Conservation (phyloP, 1,140 invertebrate species). For the Lepidurus arcticus region DNA sequence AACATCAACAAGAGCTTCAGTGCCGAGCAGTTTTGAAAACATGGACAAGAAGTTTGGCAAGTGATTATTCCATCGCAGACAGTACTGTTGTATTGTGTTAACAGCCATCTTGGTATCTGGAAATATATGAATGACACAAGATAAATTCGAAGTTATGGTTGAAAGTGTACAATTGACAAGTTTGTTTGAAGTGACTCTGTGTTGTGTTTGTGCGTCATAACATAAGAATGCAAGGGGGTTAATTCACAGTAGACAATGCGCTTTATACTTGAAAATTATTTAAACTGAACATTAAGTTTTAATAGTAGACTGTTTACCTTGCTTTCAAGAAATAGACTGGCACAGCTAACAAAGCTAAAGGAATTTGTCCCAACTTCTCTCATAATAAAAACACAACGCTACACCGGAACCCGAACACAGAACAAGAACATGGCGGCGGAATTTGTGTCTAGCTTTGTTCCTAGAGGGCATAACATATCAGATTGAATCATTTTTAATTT, state of each 20-base stretch:
- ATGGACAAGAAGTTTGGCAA: conserved; percentile 81
- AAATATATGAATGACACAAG: neutral
- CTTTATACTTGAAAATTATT: too few species aligned
- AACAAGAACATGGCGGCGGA: neutral
- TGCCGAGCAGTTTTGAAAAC: conserved; percentile 69
- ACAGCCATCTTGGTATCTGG: neutral
- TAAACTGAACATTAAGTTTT: too few species aligned
- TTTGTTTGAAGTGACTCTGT: neutral
- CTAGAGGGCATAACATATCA: neutral
- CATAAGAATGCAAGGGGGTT: too few species aligned
- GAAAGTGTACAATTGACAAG: neutral
- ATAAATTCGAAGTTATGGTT: neutral
- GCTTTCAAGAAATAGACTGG: neutral
- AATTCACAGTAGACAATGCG: too few species aligned
- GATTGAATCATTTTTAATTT: neutral
- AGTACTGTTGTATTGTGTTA: conserved; percentile 62
- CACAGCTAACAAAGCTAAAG: neutral
- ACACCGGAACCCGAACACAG: neutral
- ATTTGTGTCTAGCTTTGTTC: neutral
- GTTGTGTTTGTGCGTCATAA: too few species aligned
- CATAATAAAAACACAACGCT: neutral
- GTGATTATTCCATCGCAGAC: conserved; percentile 82
- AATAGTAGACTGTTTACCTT: neutral
- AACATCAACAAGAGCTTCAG: conserved; percentile 78
- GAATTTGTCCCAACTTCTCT: neutral